Evolutionary conservation across 2,888 invertebrate genomes (phyloP).

Genomic region (Thereva unica): DNA sequence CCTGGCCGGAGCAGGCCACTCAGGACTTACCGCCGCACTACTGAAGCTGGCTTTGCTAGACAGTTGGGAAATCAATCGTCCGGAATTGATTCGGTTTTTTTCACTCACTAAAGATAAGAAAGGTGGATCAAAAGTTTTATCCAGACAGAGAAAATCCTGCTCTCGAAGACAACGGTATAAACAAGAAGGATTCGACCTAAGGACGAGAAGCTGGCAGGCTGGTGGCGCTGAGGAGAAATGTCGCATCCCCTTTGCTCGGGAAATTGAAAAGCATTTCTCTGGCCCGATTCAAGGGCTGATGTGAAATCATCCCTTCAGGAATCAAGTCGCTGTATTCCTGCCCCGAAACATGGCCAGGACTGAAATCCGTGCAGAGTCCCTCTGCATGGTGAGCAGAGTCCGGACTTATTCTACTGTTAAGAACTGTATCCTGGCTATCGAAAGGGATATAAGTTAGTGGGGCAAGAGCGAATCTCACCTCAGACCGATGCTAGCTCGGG

Average conservation of each 20-base stretch:
- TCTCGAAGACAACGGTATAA: conserved; percentile 7
- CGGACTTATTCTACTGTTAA: conserved; percentile 12
- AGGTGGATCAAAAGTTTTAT: conserved; percentile 28
- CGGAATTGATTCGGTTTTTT: conserved; percentile 33
- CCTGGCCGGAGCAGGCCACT: background rate
- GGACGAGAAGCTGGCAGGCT: conserved; percentile 1
- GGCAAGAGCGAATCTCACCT: conserved; percentile 6
- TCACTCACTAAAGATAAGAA: conserved; percentile 35
- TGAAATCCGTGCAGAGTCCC: too few species aligned
- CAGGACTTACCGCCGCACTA: conserved; percentile 1
- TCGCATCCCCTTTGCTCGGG: conserved; percentile 24
- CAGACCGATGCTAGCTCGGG: conserved; percentile 2
- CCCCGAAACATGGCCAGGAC: too few species aligned
- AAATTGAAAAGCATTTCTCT: conserved; percentile 33
- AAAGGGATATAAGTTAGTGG: conserved; percentile 2
- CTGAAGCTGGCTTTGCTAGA: conserved; percentile 9
- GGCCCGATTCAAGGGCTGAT: conserved; percentile 6
- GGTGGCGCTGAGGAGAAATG: background rate
- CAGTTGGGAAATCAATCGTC: conserved; percentile 32
- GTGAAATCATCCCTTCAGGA: conserved; percentile 14
- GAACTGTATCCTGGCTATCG: too few species aligned
- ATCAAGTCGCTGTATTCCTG: background rate
- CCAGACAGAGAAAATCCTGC: conserved; percentile 21
- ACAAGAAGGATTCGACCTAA: conserved; percentile 14
- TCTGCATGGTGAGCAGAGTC: background rate